Evolutionary conservation across 92 coral and sea anemone species (phyloP).

Genomic region (Bergia puertoricense): DNA sequence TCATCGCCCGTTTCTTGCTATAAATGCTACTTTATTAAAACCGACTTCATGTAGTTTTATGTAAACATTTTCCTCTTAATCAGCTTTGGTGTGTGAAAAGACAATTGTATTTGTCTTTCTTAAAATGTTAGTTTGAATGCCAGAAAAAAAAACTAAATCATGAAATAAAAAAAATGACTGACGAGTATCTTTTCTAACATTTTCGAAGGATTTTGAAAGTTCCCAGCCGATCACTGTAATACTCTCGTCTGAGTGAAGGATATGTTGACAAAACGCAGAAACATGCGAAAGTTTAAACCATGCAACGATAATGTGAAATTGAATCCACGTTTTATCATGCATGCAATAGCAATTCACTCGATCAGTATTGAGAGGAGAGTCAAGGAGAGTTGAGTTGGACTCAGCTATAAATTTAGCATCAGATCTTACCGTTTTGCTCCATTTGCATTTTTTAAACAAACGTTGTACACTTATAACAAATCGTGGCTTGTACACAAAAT

Average conservation of each 20-base stretch:
- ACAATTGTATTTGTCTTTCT: background rate
- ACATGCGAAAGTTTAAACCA: background rate
- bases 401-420: background rate
- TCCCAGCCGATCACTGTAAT: background rate
- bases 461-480: background rate
- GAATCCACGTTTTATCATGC: too few relatives aligned
- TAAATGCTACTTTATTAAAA: background rate
- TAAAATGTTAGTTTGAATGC: too few relatives aligned
- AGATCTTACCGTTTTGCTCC: background rate
- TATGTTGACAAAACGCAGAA: background rate
- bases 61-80: background rate
- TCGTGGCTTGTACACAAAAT: background rate
- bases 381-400: too few relatives aligned
- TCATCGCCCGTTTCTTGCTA: background rate
- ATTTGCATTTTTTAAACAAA: too few relatives aligned
- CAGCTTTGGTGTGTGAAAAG: background rate
- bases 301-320: too few relatives aligned
- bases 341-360: too few relatives aligned
- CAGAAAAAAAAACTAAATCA: background rate
- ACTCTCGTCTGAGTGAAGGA: background rate
- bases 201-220: background rate
- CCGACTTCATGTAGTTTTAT: background rate
- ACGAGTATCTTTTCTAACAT: background rate
- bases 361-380: background rate
- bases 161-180: background rate